Evolutionary conservation across 2,797 vertebrate species (phyloP).

Genomic region (Microchirus variegatus): DNA sequence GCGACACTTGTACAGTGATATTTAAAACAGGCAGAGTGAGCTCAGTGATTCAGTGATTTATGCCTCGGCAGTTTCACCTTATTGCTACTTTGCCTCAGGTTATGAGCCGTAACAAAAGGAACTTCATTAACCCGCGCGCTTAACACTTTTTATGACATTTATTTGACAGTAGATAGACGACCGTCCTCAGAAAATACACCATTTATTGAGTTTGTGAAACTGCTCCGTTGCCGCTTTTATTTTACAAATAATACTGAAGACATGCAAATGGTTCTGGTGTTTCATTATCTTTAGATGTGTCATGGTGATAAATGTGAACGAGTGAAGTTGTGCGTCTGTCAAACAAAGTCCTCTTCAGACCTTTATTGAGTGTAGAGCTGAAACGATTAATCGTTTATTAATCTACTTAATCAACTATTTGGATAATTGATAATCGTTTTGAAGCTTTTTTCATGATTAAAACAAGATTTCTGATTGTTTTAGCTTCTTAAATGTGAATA

Average conservation of each 20-base stretch:
- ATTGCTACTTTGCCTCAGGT: constrained; percentile 48
- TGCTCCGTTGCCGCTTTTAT: not conserved
- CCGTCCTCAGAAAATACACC: not conserved
- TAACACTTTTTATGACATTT: constrained; percentile 25
- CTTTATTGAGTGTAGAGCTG: too few relatives aligned
- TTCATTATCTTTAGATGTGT: constrained; percentile 16
- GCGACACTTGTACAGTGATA: constrained; percentile 29
- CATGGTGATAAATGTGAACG: constrained; percentile 8
- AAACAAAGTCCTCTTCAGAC: too few relatives aligned
- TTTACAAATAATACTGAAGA: constrained; percentile 1
- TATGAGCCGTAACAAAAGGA: constrained; percentile 39
- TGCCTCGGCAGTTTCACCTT: constrained; percentile 34
- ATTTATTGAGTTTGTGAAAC: not conserved
- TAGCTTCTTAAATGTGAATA: too few relatives aligned
- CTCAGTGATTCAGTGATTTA: constrained; percentile 23
- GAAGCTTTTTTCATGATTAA: too few relatives aligned
- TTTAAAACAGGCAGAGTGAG: constrained; percentile 34
- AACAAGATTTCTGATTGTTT: too few relatives aligned
- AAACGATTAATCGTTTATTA: too few relatives aligned
- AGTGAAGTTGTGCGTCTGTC: constrained; percentile 22
- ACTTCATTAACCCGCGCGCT: constrained; percentile 15
- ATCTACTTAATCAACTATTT: too few relatives aligned
- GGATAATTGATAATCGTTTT: too few relatives aligned
- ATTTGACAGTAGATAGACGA: constrained; percentile 19
- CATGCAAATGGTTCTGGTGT: constrained; percentile 7